Percentiles rank a stretch among this genome's conserved stretches.
Conservation (phyloP, 2,797 vertebrate species). For the Myotis planiceps region DNA sequence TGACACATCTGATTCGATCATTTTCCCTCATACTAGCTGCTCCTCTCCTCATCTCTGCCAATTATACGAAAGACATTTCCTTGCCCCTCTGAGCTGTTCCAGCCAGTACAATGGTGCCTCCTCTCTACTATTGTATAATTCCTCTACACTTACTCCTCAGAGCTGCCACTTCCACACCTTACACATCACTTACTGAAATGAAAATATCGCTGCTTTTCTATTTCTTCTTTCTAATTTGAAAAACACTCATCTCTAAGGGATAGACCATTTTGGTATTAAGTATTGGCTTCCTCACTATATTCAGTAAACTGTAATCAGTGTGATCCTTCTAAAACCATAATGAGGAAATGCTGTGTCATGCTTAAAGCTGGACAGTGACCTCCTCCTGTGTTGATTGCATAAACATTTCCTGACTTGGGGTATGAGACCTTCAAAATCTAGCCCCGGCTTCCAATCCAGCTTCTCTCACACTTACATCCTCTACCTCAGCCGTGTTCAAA, state of each 20-base stretch:
- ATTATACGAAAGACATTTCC: background rate
- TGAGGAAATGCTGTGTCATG: rapidly evolving
- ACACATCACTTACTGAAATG: background rate
- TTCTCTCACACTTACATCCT: background rate
- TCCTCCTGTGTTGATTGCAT: background rate
- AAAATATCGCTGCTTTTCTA: background rate
- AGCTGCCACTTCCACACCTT: background rate
- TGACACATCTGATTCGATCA: background rate
- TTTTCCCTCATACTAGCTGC: background rate
- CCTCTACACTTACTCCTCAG: background rate
- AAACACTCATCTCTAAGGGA: background rate
- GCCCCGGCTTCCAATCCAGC: rapidly evolving
- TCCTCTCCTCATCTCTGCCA: background rate
- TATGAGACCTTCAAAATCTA: background rate
- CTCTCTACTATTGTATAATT: background rate
- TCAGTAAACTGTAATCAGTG: background rate
- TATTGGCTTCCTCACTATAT: background rate
- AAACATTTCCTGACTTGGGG: background rate
- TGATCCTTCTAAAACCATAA: background rate
- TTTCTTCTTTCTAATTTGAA: background rate
- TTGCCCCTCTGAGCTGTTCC: background rate
- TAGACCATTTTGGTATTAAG: background rate
- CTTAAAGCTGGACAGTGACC: background rate
- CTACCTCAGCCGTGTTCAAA: background rate
- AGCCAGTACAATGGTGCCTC: background rate